phyloP scores from a whole-genome alignment of 2,113 vertebrate genomes.

The Microcebus lehilahytsara region DNA sequence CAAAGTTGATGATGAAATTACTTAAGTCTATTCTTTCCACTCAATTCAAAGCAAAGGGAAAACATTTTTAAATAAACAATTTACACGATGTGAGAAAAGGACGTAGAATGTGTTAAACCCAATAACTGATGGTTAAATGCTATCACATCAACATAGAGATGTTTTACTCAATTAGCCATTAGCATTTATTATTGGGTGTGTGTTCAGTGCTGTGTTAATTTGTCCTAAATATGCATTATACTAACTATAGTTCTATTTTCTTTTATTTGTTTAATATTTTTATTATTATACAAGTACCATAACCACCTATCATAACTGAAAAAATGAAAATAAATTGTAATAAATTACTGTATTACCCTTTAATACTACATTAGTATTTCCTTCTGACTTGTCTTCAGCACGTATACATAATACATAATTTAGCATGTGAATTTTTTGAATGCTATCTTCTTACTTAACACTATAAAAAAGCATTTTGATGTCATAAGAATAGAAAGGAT shows the following conservation, averaged over 20 bases:
- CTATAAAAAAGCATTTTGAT: not conserved
- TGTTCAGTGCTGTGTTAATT: not conserved
- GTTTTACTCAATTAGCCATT: not conserved
- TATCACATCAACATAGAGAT: not conserved
- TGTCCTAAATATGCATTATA: not conserved
- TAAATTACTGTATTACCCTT: not conserved
- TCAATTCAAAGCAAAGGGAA: not conserved
- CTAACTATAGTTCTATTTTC: not conserved
- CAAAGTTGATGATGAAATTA: not conserved
- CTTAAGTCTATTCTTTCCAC: not conserved
- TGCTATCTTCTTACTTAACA: not conserved
- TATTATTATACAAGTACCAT: not conserved
- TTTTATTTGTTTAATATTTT: not conserved
- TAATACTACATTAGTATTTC: not conserved
- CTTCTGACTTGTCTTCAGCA: not conserved
- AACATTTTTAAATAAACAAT: not conserved
- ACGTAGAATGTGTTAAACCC: not conserved
- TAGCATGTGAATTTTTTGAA: not conserved
- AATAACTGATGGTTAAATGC: not conserved
- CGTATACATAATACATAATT: not conserved
- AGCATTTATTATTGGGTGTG: not conserved
- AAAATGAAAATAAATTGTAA: slow-evolving; percentile 19
- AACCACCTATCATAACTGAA: not conserved
- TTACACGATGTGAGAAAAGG: not conserved
- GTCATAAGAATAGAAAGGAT: not conserved